Evolutionary conservation across 2,888 invertebrate genomes (phyloP).

Genomic region (Lasius platythorax): DNA sequence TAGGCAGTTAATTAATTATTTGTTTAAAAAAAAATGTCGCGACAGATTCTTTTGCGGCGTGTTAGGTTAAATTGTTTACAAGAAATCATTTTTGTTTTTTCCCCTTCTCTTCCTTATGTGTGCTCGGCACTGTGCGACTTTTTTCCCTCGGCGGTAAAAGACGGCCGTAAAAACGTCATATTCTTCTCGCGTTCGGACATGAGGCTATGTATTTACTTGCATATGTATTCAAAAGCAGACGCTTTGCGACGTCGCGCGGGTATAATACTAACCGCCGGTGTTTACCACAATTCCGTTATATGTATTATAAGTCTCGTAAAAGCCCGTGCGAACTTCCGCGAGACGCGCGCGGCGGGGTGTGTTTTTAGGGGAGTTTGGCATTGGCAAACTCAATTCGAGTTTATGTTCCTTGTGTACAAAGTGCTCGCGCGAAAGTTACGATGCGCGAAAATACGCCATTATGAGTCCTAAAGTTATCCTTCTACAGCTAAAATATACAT

Average conservation of each 20-base stretch:
- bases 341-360: not conserved
- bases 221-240: not conserved
- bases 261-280: conserved; percentile 49
- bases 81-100: not conserved
- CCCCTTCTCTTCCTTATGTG: not conserved
- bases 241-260: conserved; percentile 18
- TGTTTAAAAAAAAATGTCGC: not conserved
- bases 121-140: not conserved
- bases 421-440: conserved; percentile 68
- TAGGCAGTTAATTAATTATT: not conserved
- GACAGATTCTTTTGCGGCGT: not conserved
- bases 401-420: conserved; percentile 71
- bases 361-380: conserved; percentile 65
- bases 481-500: conserved; percentile 46
- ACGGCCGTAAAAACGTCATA: conserved; percentile 23
- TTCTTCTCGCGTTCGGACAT: not conserved
- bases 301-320: conserved; percentile 58
- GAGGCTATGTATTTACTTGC: not conserved
- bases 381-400: conserved; percentile 70
- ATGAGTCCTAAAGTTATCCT: conserved; percentile 67
- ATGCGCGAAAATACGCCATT: conserved; percentile 64
- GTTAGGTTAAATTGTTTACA: not conserved
- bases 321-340: conserved; percentile 61
- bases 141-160: conserved; percentile 16
- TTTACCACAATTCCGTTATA: conserved; percentile 52